Evolutionary conservation across 2,797 vertebrate species (phyloP).

Genomic region (Pseudomugil gertrudae): DNA sequence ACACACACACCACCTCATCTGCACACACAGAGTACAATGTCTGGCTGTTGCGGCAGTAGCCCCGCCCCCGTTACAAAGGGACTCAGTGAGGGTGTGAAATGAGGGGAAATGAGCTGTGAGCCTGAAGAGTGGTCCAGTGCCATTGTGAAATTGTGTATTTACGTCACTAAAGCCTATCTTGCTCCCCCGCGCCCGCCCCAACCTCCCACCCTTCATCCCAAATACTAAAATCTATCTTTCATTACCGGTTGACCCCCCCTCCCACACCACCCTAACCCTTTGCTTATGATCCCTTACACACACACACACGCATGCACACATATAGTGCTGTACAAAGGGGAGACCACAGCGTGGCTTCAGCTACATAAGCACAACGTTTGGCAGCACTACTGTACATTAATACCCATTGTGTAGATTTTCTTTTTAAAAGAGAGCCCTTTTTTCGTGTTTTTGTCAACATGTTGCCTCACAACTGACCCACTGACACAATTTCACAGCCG

Average conservation of each 20-base stretch:
- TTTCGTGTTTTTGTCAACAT: conserved; percentile 65
- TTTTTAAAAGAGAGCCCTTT: conserved; percentile 81
- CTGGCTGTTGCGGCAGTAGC: conserved; percentile 52
- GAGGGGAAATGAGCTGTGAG: conserved; percentile 40
- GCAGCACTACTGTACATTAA: conserved; percentile 78
- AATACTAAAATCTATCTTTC: conserved; percentile 35
- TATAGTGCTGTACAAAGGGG: conserved; percentile 76
- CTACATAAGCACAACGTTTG: conserved; percentile 81
- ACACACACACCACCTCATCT: background rate
- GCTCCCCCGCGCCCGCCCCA: conserved; percentile 33
- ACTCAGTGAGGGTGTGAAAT: conserved; percentile 27
- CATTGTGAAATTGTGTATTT: conserved; percentile 76
- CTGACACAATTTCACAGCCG: conserved; percentile 74
- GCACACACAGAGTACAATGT: conserved; percentile 34
- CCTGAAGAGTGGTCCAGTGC: conserved; percentile 68
- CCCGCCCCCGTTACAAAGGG: conserved; percentile 29
- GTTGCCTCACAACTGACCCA: conserved; percentile 58
- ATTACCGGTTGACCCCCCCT: conserved; percentile 7
- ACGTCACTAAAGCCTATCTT: conserved; percentile 50
- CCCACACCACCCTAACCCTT: background rate
- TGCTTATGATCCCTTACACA: conserved; percentile 14
- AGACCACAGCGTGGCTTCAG: conserved; percentile 72
- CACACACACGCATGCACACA: conserved; percentile 68
- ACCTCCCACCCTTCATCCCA: background rate
- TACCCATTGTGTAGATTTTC: conserved; percentile 55